A percentile compares a stretch with the other conserved stretches of the same genome.
Conservation (phyloP, 1,140 invertebrate genomes). For the Leguminivora glycinivorella region DNA sequence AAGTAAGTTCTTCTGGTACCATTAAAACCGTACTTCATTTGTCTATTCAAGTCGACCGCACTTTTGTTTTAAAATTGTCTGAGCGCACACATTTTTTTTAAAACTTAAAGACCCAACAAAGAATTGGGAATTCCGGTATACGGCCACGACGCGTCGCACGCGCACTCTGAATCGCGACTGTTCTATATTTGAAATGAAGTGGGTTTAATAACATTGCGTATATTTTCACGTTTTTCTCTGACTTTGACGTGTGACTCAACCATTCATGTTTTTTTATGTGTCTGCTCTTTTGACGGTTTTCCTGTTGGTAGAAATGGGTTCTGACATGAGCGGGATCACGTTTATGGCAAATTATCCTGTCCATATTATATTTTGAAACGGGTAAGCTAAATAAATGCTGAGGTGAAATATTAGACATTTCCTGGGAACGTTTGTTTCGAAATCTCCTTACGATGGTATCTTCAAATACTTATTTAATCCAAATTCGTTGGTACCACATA, state of each 20-base stretch:
- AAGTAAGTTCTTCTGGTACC: neutral
- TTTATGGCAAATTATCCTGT: neutral
- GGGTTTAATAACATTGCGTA: constrained; percentile 71
- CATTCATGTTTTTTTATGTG: constrained; percentile 43
- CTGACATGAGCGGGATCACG: neutral
- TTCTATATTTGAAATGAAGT: constrained; percentile 74
- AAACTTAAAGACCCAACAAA: constrained; percentile 4
- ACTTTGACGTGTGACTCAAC: constrained; percentile 57
- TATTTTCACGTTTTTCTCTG: constrained; percentile 67
- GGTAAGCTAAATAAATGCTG: neutral
- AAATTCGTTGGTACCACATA: too few species aligned
- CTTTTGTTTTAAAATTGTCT: neutral
- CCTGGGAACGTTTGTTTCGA: neutral
- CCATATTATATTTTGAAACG: constrained; percentile 3
- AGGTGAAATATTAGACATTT: neutral
- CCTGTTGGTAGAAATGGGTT: neutral
- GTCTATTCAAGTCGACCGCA: neutral
- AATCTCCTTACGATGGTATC: too few species aligned
- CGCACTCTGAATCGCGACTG: constrained; percentile 58
- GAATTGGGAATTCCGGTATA: constrained; percentile 13
- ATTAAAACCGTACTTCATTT: neutral
- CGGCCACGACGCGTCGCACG: constrained; percentile 47
- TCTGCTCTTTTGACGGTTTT: constrained; percentile 15
- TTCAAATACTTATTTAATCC: too few species aligned
- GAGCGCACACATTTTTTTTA: constrained; percentile 3